Base-by-base conservation (phyloP, 2,113 vertebrate genomes). In the Pycnonotus jocosus region DNA sequence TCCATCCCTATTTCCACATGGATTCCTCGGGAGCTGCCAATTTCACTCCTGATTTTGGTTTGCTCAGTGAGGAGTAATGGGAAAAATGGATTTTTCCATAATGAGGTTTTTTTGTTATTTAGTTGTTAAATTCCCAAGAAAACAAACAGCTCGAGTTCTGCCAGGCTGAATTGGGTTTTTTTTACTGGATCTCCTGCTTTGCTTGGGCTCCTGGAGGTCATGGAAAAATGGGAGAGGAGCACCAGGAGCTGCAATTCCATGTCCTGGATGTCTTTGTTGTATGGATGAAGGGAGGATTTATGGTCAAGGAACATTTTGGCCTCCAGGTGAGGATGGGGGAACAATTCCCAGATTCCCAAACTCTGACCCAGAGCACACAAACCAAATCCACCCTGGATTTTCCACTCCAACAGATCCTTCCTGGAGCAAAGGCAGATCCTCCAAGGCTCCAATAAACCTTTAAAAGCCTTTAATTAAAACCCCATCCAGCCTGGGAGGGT, bases 381-480 rank as follows among this genome's bases (percentile, higher is more conserved):
- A 37, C 65, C 11, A 11, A 15, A 37, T 10, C 19, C 12, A 15
- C 27, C 17, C 35, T 31, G 10, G 30, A 8, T 23, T 53, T 86
- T 65, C 66, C 37, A 12, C 51, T 25, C 12, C 12, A 38, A 11
- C 17, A 24, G 44, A 57, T 69, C 57, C 77, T 68, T 83, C 42
- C 62, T 19, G 12, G 65, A 51, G 61, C 1, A 6, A 73, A 91
- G 70, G 60, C 0, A 0, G 20, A n/a, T 58, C 25, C 35, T 70
- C 40, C 0, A 14, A 71, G 51, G 33, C 81, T 70, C 64, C 56
- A 68, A 33, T 35, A 78, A 81, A 84, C 61, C 50, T 66, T 77
- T 86, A 48, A 86, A 78, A 86, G 31, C 6, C 0, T 94, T 93
- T 74, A 53, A 94, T 90, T 91, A 66, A 84, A 87, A 50, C 40